phyloP scores from a whole-genome alignment of 2,113 vertebrate species.

The Neoarius graeffei region DNA sequence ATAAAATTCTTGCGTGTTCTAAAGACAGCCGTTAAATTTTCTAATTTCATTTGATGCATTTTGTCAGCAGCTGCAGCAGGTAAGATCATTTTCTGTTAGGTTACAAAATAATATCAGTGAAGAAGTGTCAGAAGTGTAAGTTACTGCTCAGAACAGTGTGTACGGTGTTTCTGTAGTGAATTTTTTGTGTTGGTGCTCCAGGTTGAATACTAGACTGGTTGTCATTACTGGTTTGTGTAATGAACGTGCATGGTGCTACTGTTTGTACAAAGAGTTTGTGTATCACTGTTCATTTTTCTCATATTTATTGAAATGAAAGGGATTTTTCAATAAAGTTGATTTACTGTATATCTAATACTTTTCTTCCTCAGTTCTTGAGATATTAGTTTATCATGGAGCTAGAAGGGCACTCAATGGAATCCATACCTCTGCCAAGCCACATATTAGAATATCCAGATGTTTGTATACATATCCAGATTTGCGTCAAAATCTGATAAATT shows the following conservation, averaged over 20 bases:
- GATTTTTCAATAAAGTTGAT: conserved; percentile 27
- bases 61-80: conserved; percentile 1
- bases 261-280: conserved; percentile 39
- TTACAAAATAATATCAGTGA: not conserved
- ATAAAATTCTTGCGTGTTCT: not conserved
- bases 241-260: conserved; percentile 49
- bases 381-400: not conserved
- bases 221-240: conserved; percentile 29
- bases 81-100: not conserved
- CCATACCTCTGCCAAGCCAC: too few relatives aligned
- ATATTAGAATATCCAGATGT: too few relatives aligned
- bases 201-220: conserved; percentile 13
- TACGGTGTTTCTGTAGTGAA: conserved; percentile 32
- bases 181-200: conserved; percentile 27
- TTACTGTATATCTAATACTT: not conserved
- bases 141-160: conserved; percentile 9
- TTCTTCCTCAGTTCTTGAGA: not conserved
- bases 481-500: too few relatives aligned
- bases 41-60: conserved; percentile 25
- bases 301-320: conserved; percentile 53
- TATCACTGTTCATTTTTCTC: conserved; percentile 38
- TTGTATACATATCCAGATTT: too few relatives aligned
- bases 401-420: too few relatives aligned
- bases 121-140: conserved; percentile 11
- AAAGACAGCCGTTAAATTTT: conserved; percentile 14